Evolutionary conservation across 2,888 invertebrate genomes (phyloP).

Genomic region (Nowickia ferox): DNA sequence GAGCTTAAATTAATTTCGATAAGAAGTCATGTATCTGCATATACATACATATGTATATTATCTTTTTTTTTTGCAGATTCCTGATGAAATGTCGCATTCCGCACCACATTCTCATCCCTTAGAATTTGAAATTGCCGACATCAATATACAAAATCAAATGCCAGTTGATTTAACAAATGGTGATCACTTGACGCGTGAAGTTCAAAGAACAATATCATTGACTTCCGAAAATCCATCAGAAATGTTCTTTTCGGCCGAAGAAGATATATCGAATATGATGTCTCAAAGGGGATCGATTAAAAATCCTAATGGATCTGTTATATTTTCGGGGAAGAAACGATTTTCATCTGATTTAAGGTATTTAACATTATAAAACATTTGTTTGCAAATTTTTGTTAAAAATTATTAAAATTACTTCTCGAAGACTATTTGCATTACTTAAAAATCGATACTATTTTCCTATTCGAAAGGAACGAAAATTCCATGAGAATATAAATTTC

Average conservation of each 20-base stretch:
- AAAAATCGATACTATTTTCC: too few relatives aligned
- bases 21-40: not conserved
- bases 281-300: conserved; percentile 81
- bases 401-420: too few relatives aligned
- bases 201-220: conserved; percentile 92
- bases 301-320: conserved; percentile 81
- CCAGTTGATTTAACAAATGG: conserved; percentile 74
- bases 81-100: conserved; percentile 83
- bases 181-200: conserved; percentile 81
- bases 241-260: conserved; percentile 96
- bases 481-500: too few relatives aligned
- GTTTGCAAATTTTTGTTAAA: too few relatives aligned
- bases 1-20: conserved; percentile 67
- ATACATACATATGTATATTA: not conserved
- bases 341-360: conserved; percentile 83
- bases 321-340: conserved; percentile 82
- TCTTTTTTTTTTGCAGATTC: conserved; percentile 76
- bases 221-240: conserved; percentile 96
- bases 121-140: conserved; percentile 83
- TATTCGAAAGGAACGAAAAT: too few relatives aligned
- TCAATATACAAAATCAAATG: conserved; percentile 76
- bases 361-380: not conserved
- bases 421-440: too few relatives aligned
- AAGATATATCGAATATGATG: conserved; percentile 86
- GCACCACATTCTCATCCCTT: conserved; percentile 83